These are phyloP conservation scores for Xiphophorus couchianus DNA, from an alignment of 2,113 vertebrate genomes.

Conservation along the genomic window DNA sequence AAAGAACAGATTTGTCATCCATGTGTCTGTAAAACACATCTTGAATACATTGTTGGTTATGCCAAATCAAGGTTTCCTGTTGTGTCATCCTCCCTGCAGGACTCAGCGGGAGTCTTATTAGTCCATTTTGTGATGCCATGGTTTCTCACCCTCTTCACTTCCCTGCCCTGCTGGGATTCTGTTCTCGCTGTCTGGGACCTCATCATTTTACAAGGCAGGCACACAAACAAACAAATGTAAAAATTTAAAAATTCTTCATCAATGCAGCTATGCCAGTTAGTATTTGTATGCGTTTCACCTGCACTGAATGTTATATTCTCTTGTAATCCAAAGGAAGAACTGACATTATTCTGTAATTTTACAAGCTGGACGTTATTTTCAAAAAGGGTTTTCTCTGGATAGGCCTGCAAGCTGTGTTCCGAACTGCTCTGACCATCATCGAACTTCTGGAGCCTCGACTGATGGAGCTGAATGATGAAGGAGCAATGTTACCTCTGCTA, in stretches of 20 bases:
- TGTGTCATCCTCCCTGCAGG: constrained; percentile 50
- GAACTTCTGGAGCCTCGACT: constrained; percentile 75
- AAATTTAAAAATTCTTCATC: background rate
- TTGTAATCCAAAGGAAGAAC: no score
- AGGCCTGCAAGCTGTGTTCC: constrained; percentile 76
- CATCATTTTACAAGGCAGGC: constrained; percentile 74
- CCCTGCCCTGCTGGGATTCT: constrained; percentile 82
- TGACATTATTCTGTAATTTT: no score
- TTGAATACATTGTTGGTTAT: constrained; percentile 3
- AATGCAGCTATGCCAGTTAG: background rate
- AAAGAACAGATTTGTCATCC: background rate
- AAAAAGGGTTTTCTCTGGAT: constrained; percentile 4
- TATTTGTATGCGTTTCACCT: background rate
- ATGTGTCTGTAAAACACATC: background rate
- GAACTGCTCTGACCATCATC: constrained; percentile 70
- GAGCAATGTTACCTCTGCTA: constrained; percentile 68
- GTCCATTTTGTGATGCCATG: constrained; percentile 78
- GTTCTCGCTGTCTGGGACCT: constrained; percentile 81
- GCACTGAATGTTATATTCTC: no score
- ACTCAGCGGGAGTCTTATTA: constrained; percentile 72
- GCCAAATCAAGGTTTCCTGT: constrained; percentile 2
- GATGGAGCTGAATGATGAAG: constrained; percentile 75
- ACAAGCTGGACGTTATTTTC: no score
- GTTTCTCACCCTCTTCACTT: constrained; percentile 82
- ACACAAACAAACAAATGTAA: background rate